phyloP scores from a whole-genome alignment of 2,113 vertebrate species.

The Aspiorhynchus laticeps region DNA sequence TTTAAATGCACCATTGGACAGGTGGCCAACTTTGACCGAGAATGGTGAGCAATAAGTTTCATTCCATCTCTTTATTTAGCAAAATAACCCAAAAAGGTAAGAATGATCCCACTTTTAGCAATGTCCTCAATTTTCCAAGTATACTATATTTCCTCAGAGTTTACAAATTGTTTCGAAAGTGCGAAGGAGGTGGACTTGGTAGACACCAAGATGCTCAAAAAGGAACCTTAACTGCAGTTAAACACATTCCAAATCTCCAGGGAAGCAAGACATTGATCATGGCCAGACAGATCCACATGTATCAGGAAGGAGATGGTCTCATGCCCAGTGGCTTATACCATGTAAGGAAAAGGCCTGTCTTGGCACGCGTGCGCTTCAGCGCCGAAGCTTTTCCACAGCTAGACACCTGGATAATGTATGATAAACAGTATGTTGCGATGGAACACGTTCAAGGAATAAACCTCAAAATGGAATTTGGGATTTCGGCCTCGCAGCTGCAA shows the following conservation, averaged over 20 bases:
- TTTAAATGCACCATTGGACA: background rate
- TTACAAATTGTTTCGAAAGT: conserved; percentile 2
- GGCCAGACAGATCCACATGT: conserved; percentile 49
- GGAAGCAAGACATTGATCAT: conserved; percentile 53
- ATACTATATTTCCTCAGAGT: conserved; percentile 23
- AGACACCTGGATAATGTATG: conserved; percentile 63
- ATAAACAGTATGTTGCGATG: conserved; percentile 58
- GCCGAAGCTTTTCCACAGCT: conserved; percentile 67
- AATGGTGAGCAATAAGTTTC: background rate
- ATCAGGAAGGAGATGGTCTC: conserved; percentile 48
- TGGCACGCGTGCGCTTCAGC: conserved; percentile 59
- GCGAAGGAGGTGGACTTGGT: background rate
- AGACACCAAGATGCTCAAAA: conserved; percentile 43
- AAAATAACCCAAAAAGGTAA: conserved; percentile 28
- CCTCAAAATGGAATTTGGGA: conserved; percentile 30
- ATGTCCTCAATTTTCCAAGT: conserved; percentile 4
- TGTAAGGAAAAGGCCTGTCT: conserved; percentile 74
- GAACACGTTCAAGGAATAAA: conserved; percentile 37
- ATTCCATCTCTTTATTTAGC: conserved; percentile 14
- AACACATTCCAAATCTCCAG: conserved; percentile 59
- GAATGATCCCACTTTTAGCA: background rate
- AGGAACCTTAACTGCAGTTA: conserved; percentile 28
- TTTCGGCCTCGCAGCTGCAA: conserved; percentile 18
- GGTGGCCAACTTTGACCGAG: background rate
- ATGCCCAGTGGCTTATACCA: conserved; percentile 69